These are phyloP conservation scores for Mesoclemmys tuberculata DNA, from an alignment of 2,113 vertebrate species.

Conservation along the genomic window DNA sequence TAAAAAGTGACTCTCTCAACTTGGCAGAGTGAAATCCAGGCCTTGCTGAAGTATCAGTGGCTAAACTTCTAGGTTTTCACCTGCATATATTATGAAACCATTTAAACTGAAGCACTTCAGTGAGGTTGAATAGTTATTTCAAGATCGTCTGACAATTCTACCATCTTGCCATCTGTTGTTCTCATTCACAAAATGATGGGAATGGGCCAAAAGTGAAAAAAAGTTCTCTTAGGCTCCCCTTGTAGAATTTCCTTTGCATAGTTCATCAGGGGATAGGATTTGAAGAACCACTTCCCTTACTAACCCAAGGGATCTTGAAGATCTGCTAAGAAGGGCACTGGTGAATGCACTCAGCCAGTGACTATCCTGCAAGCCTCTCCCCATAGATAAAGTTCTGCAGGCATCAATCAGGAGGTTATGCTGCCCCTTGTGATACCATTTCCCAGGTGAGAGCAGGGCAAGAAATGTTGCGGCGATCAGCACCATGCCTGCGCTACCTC, in stretches of 20 bases:
- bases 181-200: accelerated
- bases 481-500: not conserved
- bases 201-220: not conserved
- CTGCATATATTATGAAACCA: accelerated
- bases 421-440: not conserved
- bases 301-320: not conserved
- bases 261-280: not conserved
- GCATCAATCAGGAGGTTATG: not conserved
- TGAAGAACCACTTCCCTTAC: not conserved
- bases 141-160: not conserved
- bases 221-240: not conserved
- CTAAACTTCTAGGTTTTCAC: not conserved
- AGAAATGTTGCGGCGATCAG: not conserved
- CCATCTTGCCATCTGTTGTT: accelerated
- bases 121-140: not conserved
- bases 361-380: accelerated
- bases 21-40: not conserved
- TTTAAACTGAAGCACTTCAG: not conserved
- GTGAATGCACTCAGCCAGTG: accelerated
- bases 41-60: not conserved
- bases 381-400: not conserved
- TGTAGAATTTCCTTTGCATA: not conserved
- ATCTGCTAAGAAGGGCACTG: not conserved
- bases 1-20: not conserved
- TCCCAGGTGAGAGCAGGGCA: not conserved